A percentile compares a stretch with the other conserved stretches of the same genome.
Conservation (phyloP, 2,888 invertebrate genomes). For the Xestoiulus laeticollis region DNA sequence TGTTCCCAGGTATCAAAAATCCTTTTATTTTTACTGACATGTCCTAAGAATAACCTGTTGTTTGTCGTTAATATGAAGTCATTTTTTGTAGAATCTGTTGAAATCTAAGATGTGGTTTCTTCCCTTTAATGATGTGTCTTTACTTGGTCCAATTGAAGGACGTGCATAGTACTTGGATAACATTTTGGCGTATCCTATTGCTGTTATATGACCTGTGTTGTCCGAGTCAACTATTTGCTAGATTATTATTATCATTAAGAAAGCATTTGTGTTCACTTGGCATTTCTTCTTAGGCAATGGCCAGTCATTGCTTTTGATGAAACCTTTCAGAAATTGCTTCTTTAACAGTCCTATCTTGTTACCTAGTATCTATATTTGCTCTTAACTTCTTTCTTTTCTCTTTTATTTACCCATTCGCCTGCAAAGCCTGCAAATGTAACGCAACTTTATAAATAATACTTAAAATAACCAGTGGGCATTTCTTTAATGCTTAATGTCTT, state of each 20-base stretch:
- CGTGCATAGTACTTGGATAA: constrained; percentile 5
- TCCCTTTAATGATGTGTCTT: constrained; percentile 21
- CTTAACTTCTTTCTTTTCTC: constrained; percentile 2
- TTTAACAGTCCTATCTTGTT: constrained; percentile 35
- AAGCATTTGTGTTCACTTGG: constrained; percentile 35
- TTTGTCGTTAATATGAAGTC: neutral
- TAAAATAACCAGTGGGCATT: constrained; percentile 28
- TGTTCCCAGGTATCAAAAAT: neutral
- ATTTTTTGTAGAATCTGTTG: neutral
- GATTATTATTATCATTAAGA: constrained; percentile 43
- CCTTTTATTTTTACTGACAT: neutral
- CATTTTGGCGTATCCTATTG: constrained; percentile 2
- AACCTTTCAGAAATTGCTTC: constrained; percentile 40
- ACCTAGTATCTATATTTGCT: constrained; percentile 36
- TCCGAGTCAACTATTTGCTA: constrained; percentile 43
- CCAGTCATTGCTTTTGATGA: neutral
- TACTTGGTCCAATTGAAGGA: neutral
- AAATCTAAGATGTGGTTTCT: neutral
- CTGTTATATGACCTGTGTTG: constrained; percentile 38
- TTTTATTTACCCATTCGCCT: neutral
- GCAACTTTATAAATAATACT: constrained; percentile 2
- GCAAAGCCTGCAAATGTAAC: neutral
- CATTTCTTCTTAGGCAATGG: neutral
- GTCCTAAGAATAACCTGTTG: neutral
- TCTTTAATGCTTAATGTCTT: neutral